A percentile compares a stretch with the other conserved stretches of the same genome.
Conservation (phyloP, 2,113 vertebrate species). For the Heterotilapia buettikoferi region DNA sequence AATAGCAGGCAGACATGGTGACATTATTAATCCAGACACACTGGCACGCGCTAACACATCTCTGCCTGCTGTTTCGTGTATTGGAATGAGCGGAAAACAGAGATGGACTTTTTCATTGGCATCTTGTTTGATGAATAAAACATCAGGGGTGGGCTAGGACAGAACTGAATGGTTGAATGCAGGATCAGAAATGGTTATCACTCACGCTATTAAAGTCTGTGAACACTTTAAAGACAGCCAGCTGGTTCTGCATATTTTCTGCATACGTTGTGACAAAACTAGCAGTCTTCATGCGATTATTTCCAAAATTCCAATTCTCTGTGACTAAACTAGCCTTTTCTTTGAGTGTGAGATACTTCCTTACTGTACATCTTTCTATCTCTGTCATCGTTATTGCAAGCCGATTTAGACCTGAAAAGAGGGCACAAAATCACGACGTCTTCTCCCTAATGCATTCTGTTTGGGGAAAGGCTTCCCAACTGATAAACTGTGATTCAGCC, state of each 20-base stretch:
- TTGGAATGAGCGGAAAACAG: slow-evolving; percentile 40
- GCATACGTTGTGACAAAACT: not conserved
- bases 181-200: slow-evolving; percentile 15
- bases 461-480: not conserved
- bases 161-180: slow-evolving; percentile 28
- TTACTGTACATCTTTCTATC: not conserved
- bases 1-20: not conserved
- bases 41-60: slow-evolving; percentile 30
- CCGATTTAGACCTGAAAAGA: not conserved
- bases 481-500: not conserved
- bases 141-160: slow-evolving; percentile 11
- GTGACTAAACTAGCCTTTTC: not conserved
- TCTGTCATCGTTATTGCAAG: not conserved
- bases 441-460: not conserved
- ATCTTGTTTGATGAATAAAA: slow-evolving; percentile 57
- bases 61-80: slow-evolving; percentile 40
- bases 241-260: not conserved
- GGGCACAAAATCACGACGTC: not conserved
- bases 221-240: not conserved
- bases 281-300: not conserved
- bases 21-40: slow-evolving; percentile 57
- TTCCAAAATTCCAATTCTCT: not conserved
- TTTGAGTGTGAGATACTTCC: not conserved
- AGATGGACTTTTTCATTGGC: slow-evolving; percentile 48
- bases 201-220: not conserved